These are phyloP conservation scores for Drosophila koepferae DNA, from an alignment of 2,888 invertebrate genomes.

Conservation along the genomic window DNA sequence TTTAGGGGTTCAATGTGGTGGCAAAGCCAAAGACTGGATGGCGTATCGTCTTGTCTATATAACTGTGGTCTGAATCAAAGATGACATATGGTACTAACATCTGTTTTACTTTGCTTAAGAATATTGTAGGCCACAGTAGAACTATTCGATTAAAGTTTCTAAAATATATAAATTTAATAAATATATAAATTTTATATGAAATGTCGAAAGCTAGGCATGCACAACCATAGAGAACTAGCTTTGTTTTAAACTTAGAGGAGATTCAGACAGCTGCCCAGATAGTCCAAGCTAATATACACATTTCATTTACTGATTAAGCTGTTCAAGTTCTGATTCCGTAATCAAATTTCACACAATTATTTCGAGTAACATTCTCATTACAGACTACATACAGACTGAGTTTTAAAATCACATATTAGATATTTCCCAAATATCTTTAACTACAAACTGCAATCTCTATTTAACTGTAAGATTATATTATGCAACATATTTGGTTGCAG, in stretches of 20 bases:
- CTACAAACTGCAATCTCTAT: not conserved
- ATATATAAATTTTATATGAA: too few relatives aligned
- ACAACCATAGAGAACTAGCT: too few relatives aligned
- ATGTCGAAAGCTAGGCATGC: too few relatives aligned
- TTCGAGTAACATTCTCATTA: not conserved
- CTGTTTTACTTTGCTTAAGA: not conserved
- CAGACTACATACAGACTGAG: too few relatives aligned
- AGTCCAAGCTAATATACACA: too few relatives aligned
- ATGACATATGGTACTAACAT: not conserved
- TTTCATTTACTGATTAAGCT: too few relatives aligned
- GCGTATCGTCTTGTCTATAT: not conserved
- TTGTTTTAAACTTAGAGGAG: too few relatives aligned
- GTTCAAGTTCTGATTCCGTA: too few relatives aligned
- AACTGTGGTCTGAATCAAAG: not conserved
- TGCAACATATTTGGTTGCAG: not conserved
- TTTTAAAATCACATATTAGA: too few relatives aligned
- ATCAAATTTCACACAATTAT: not conserved
- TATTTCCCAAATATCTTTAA: not conserved
- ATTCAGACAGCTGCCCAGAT: too few relatives aligned
- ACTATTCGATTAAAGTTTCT: not conserved
- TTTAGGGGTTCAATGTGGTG: slow-evolving; percentile 28
- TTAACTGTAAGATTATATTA: not conserved
- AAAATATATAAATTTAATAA: too few relatives aligned
- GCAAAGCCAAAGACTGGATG: not conserved
- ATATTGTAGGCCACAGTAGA: not conserved